Evolutionary conservation across 2,888 invertebrate genomes (phyloP).

Genomic region (Eristalinus aeneus): DNA sequence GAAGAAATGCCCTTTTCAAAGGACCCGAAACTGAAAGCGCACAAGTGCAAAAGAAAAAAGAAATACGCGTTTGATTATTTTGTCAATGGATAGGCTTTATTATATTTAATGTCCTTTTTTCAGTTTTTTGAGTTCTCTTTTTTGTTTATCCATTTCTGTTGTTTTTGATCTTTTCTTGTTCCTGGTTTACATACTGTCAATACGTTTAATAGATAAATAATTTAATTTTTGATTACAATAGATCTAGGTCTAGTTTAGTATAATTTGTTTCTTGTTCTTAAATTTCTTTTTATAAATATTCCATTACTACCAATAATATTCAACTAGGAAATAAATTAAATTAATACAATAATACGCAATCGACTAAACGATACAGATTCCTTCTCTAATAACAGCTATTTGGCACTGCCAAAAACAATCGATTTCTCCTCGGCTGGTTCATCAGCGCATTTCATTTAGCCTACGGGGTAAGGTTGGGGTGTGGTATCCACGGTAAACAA

Average conservation of each 20-base stretch:
- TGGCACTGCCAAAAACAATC: constrained; percentile 57
- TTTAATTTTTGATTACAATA: constrained; percentile 46
- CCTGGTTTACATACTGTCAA: constrained; percentile 13
- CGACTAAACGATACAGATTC: not conserved
- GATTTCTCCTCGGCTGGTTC: not conserved
- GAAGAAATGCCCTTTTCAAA: too few species aligned
- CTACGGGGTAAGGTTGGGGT: constrained; percentile 25
- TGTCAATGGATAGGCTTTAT: constrained; percentile 52
- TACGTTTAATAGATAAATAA: constrained; percentile 62
- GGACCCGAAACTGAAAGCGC: too few species aligned
- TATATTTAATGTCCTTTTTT: constrained; percentile 26
- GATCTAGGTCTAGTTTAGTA: constrained; percentile 24
- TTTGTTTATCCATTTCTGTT: constrained; percentile 41
- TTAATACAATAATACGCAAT: constrained; percentile 32
- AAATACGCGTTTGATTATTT: not conserved
- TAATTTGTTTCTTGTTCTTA: constrained; percentile 4
- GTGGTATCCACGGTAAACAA: constrained; percentile 52
- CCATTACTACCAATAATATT: constrained; percentile 58
- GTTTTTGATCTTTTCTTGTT: not conserved
- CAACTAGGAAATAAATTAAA: constrained; percentile 61
- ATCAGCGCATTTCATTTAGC: not conserved
- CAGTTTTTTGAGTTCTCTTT: constrained; percentile 10
- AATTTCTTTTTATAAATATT: constrained; percentile 53
- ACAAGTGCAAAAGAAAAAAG: not conserved
- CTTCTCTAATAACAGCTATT: constrained; percentile 12